Conservation (phyloP, 2,113 vertebrate species). For the Heloderma charlesbogerti region DNA sequence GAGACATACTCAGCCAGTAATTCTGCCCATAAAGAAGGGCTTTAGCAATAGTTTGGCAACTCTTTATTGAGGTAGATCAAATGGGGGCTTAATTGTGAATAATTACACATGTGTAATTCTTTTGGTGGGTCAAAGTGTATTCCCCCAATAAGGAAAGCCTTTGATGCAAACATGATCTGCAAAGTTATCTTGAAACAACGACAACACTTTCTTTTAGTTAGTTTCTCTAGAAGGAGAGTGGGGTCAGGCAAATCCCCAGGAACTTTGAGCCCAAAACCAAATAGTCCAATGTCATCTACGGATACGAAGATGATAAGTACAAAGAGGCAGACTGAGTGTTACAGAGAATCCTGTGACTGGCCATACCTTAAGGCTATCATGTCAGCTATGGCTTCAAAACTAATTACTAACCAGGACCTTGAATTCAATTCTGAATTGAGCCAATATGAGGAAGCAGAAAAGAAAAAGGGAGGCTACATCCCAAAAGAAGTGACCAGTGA, state of each 20-base stretch:
- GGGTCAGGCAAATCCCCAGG: background rate
- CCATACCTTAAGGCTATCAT: too few relatives aligned
- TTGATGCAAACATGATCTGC: background rate
- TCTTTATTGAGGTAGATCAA: background rate
- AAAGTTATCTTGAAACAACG: background rate
- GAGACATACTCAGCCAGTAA: background rate
- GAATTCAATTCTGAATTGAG: too few relatives aligned
- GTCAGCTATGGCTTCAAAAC: too few relatives aligned
- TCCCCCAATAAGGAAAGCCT: background rate
- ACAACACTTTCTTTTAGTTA: background rate
- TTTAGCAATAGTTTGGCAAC: background rate
- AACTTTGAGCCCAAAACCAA: constrained; percentile 1
- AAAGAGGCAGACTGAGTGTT: background rate
- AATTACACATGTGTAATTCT: background rate
- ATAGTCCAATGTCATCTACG: background rate
- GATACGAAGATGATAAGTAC: background rate
- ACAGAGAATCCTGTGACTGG: background rate
- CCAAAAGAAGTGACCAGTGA: too few relatives aligned
- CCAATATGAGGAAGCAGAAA: too few relatives aligned
- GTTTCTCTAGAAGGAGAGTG: background rate
- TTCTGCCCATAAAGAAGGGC: background rate
- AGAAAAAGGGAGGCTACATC: too few relatives aligned
- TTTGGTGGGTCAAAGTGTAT: background rate
- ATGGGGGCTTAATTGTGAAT: background rate
- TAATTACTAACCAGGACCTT: too few relatives aligned